A percentile compares a stretch with the other conserved stretches of the same genome.
These are phyloP conservation scores for Acleris literana DNA, from an alignment of 2,888 invertebrate species.

Conservation along the genomic window DNA sequence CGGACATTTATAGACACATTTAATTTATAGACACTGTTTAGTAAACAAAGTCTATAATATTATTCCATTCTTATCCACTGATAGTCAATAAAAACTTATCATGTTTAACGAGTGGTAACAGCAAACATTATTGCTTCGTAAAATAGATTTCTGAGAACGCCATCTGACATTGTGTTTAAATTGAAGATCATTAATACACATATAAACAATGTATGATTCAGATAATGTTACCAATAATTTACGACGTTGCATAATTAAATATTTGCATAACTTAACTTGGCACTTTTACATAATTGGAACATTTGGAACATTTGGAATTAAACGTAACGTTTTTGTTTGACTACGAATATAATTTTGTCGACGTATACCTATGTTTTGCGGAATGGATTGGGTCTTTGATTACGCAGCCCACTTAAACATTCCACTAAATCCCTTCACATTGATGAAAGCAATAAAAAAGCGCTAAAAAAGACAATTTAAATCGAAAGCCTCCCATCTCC, in stretches of 20 bases:
- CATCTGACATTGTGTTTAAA: background rate
- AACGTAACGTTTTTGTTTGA: background rate
- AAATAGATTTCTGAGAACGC: background rate
- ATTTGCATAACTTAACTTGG: background rate
- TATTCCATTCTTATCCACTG: too few species aligned
- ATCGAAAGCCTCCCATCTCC: constrained; percentile 3
- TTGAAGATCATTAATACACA: background rate
- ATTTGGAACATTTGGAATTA: too few species aligned
- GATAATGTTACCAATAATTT: background rate
- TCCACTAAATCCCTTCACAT: background rate
- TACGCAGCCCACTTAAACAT: too few species aligned
- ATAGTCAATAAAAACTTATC: background rate
- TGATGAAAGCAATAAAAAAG: background rate
- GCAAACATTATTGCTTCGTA: background rate
- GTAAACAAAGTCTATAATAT: too few species aligned
- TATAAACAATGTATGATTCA: background rate
- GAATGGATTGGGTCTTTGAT: too few species aligned
- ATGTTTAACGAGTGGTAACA: constrained; percentile 1
- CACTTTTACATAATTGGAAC: background rate
- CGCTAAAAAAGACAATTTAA: constrained; percentile 2
- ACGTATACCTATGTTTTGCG: too few species aligned
- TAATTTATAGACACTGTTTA: too few species aligned
- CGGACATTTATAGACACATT: too few species aligned
- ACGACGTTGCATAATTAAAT: background rate
- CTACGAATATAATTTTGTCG: too few species aligned